Base-by-base conservation (phyloP, 2,888 invertebrate genomes). In the Terebella lapidaria region DNA sequence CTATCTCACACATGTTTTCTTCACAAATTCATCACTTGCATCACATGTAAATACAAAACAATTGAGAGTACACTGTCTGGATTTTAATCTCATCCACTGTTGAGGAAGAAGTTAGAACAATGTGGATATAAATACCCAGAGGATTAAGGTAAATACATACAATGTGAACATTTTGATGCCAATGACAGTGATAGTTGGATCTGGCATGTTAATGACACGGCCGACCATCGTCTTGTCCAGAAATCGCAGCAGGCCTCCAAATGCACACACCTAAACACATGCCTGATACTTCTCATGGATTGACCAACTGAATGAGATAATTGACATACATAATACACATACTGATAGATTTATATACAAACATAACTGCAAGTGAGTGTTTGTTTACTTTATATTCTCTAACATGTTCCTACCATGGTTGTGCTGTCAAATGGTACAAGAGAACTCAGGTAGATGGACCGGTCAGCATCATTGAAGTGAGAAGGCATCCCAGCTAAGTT, bases 171-270 rank as follows among this genome's bases (percentile, higher is more conserved):
- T 84, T 65, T 83, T 84, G 54, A 89, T 82, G 77, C 66, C 83
- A 77, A 73, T 82, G 73, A 75, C 83, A 74, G 80, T 85, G 10
- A 79, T 74, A 55, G 64, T 66, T 4, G 73, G 70, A 10, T 64
- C 65, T 22, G 59, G 52, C 46, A 72, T 73, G 60, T 81, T 80
- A 45, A 81, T 67, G 51, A 80, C 76, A 10, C 78, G 70, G 2
- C 79, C 77, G 26, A 81, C 71, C 55, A 81, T 69, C 58, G 74
- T 78, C 61, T 75, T 77, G 58, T 90, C 89, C 35, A 91, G 72
- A 75, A 87, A 89, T 70, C 87, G 85, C 24, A 91, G 78, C 46
- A 91, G 79, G 0, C 88, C 86, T 2, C 91, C 91, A 2, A 88
- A 76, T 0, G 90, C 87, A 71, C 89, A 85, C 2, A 90, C 71